Percentiles rank a stretch among this genome's conserved stretches.
Evolutionary conservation across 2,888 invertebrate genomes (phyloP).

Genomic region (Thymelicus sylvestris): DNA sequence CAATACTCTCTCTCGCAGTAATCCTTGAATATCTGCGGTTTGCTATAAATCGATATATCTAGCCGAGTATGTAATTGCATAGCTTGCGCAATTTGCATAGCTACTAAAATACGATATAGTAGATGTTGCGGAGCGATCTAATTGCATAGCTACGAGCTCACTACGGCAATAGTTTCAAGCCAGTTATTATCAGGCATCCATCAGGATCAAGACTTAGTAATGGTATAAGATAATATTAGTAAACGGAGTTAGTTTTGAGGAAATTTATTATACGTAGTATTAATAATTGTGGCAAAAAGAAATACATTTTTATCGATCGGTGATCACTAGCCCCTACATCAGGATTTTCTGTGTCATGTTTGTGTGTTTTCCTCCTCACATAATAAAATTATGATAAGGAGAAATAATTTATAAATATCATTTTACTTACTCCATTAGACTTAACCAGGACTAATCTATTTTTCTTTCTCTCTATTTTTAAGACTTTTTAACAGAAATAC

Average conservation of each 20-base stretch:
- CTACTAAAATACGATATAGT: conserved; percentile 26
- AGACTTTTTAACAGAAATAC: too few species aligned
- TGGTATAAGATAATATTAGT: conserved; percentile 6
- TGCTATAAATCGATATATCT: conserved; percentile 18
- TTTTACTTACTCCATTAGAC: too few species aligned
- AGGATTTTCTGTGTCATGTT: too few species aligned
- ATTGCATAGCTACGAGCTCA: conserved; percentile 16
- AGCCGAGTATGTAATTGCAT: conserved; percentile 24
- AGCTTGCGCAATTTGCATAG: conserved; percentile 28
- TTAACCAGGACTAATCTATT: too few species aligned
- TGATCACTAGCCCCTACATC: too few species aligned
- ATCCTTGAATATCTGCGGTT: conserved; percentile 19
- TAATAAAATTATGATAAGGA: too few species aligned
- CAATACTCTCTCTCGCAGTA: neutral
- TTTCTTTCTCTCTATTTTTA: too few species aligned
- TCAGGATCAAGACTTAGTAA: conserved; percentile 14
- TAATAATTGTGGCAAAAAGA: too few species aligned
- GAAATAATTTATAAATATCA: too few species aligned
- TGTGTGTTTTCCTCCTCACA: too few species aligned
- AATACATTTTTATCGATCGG: too few species aligned
- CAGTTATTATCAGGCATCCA: conserved; percentile 11
- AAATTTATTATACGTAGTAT: too few species aligned
- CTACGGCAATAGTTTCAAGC: conserved; percentile 12
- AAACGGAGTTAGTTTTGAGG: neutral
- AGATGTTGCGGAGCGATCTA: conserved; percentile 17